Base-by-base conservation (phyloP, 2,113 vertebrate species). In the Orthonyx spaldingii region DNA sequence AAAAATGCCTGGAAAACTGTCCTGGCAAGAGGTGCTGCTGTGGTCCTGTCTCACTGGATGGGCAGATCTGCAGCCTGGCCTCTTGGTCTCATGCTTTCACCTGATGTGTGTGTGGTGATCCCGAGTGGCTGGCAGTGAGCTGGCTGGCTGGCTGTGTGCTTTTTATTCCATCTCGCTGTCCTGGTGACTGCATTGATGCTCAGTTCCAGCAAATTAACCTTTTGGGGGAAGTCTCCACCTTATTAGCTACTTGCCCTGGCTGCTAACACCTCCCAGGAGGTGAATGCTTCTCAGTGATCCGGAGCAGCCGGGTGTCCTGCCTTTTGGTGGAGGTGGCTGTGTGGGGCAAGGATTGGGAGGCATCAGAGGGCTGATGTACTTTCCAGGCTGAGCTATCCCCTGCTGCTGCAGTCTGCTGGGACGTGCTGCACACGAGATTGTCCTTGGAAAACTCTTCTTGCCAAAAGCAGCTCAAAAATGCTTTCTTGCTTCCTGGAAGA, bases 401-500 rank as follows among this genome's bases (percentile, higher is more conserved):
- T 75, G 46, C 33, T 89, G 57, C 41, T 50, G 68, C 47, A 46
- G 26, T 50, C 52, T 77, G 35, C 33, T 81, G 80, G 52, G 33
- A 44, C 3, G 12, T 83, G 47, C 23, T 1, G 1, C 23, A 3
- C 11, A 9, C 0, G 6, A 66, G 72, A 20, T 4, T 74, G 30
- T 50, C 56, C 56, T 57, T 75, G 57, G 57, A 66, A 85, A 90
- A n/a, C 18, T 59, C 12, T 24, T 52, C 49, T 64, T 82, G 69
- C 74, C 65, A 68, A 66, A 82, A 41, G 27, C 47, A 46, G 69
- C 41, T 33, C 28, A 72, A 64, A 94, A 89, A 47, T 0, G 3
- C 61, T 91, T 79, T 87, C 24, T n/a, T 68, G 19, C 42, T 82
- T 49, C 61, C 70, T 87, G 74, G 53, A 91, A 85, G 78, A 52